These are phyloP conservation scores for Salticus scenicus DNA, from an alignment of 2,888 invertebrate species.

Conservation along the genomic window DNA sequence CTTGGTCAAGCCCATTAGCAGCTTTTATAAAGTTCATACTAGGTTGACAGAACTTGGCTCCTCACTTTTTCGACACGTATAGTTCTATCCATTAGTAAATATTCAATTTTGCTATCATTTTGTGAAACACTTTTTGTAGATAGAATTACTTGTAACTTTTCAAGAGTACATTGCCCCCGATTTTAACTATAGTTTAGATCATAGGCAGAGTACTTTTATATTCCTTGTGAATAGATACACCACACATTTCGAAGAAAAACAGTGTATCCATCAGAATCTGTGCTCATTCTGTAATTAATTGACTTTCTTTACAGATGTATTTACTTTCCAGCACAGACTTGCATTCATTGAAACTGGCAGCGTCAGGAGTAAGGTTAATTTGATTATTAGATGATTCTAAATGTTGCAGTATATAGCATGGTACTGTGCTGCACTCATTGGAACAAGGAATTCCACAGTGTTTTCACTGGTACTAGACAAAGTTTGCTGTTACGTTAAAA, in stretches of 20 bases:
- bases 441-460: conserved; percentile 6
- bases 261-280: conserved; percentile 6
- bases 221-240: background rate
- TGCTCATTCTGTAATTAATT: background rate
- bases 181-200: background rate
- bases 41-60: background rate
- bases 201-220: background rate
- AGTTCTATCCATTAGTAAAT: background rate
- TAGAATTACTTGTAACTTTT: background rate
- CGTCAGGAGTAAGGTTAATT: background rate
- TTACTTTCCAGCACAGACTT: conserved; percentile 3
- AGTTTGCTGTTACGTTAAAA: background rate
- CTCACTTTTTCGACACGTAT: background rate
- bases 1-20: background rate
- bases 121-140: background rate
- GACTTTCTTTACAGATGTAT: background rate
- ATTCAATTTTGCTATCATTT: background rate
- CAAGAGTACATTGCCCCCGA: background rate
- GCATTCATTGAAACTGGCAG: background rate
- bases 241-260: background rate
- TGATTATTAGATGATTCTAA: conserved; percentile 1
- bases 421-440: conserved; percentile 16
- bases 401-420: background rate
- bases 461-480: background rate
- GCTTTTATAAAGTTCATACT: background rate